phyloP scores from a whole-genome alignment of 2,888 invertebrate genomes.

The Lasioglossum leucozonium region DNA sequence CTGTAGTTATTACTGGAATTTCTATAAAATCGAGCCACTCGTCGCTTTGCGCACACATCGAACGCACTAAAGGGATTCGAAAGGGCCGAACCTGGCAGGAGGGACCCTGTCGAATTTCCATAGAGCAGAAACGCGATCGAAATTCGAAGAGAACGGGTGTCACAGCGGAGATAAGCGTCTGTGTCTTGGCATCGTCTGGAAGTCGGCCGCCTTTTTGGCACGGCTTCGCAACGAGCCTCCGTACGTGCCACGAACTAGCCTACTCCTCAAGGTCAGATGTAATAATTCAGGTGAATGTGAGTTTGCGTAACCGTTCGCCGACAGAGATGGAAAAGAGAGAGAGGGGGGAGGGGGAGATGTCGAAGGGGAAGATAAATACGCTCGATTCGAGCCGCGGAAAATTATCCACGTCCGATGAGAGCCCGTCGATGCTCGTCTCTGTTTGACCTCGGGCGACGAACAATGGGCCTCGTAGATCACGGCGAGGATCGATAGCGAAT shows the following conservation, averaged over 20 bases:
- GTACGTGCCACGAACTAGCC: constrained; percentile 24
- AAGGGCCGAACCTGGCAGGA: too few relatives aligned
- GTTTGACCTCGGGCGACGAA: constrained; percentile 9
- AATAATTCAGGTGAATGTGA: constrained; percentile 59
- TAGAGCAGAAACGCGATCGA: not conserved
- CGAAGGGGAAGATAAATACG: constrained; percentile 22
- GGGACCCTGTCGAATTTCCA: not conserved
- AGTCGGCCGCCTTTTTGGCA: constrained; percentile 56
- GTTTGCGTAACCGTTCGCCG: constrained; percentile 50
- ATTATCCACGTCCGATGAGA: constrained; percentile 34
- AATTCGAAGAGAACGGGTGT: not conserved
- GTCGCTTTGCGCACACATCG: too few relatives aligned
- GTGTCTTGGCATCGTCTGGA: constrained; percentile 55
- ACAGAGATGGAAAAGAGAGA: constrained; percentile 7
- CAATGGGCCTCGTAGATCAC: constrained; percentile 38
- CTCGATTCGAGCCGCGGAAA: constrained; percentile 39
- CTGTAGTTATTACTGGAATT: too few relatives aligned
- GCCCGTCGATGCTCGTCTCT: constrained; percentile 29
- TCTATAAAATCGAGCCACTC: too few relatives aligned
- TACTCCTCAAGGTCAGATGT: constrained; percentile 55
- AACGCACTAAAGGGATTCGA: too few relatives aligned
- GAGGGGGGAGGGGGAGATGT: constrained; percentile 8
- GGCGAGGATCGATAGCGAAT: not conserved
- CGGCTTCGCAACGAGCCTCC: constrained; percentile 15
- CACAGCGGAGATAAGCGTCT: constrained; percentile 31